Percentiles rank a stretch among this genome's conserved stretches.
These are phyloP conservation scores for Mylabris phalerata DNA, from an alignment of 1,140 invertebrate genomes.

Conservation along the genomic window DNA sequence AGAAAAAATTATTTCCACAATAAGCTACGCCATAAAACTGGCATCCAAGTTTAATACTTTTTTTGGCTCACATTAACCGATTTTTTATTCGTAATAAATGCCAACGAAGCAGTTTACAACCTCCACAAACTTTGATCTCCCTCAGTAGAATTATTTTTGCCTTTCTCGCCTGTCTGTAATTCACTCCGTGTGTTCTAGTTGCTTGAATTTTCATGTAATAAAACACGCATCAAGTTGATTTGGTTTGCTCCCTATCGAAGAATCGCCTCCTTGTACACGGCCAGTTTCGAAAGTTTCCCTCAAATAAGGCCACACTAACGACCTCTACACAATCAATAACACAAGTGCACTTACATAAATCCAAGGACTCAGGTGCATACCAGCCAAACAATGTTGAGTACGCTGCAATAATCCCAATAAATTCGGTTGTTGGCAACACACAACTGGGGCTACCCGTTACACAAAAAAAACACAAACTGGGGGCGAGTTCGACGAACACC, in stretches of 20 bases:
- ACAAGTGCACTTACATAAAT: constrained; percentile 30
- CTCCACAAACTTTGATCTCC: constrained; percentile 8
- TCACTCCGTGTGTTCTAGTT: constrained; percentile 13
- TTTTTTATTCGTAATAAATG: constrained; percentile 14
- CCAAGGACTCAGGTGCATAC: constrained; percentile 29
- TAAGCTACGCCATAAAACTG: too few species aligned
- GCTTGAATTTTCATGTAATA: background rate
- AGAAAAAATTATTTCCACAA: too few species aligned
- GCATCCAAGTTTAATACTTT: too few species aligned
- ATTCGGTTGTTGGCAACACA: background rate
- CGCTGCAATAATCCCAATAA: constrained; percentile 27
- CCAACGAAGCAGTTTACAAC: constrained; percentile 7
- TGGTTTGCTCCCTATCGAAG: too few species aligned
- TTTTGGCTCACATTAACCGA: too few species aligned
- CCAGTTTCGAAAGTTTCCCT: background rate
- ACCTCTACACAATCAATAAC: constrained; percentile 30
- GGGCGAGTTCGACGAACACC: too few species aligned
- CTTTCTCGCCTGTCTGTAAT: constrained; percentile 11
- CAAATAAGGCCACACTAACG: constrained; percentile 31
- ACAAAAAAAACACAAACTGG: too few species aligned
- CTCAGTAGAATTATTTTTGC: background rate
- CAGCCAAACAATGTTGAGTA: constrained; percentile 13
- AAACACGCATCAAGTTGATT: too few species aligned
- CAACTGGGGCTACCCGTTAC: too few species aligned
- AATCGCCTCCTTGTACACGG: too few species aligned